Base-by-base conservation (phyloP, 2,888 invertebrate species). In the Dione vanillae region DNA sequence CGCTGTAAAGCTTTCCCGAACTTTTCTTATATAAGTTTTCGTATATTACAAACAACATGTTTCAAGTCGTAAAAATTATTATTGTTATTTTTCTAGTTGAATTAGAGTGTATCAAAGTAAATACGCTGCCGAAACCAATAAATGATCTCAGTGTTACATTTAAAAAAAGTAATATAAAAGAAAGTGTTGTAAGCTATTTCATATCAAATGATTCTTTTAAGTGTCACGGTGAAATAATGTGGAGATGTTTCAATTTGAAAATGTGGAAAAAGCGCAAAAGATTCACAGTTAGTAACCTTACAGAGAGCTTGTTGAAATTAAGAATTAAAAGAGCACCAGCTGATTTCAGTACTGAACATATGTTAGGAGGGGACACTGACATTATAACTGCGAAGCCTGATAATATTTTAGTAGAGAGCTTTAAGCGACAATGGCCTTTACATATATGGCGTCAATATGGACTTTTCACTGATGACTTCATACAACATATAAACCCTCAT, bases 401-500 rank as follows among this genome's bases (percentile, higher is more conserved):
- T 47, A 67, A 67, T 41, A 20, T 66, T 14, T 68, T 72, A 54
- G 66, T 74, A n/a, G 54, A 80, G 6, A 84, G 77, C 66, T 94
- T 94, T 67, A 88, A 88, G 72, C 77, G 83, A 59, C 79, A 71
- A 20, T 93, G 93, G 92, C 94, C 93, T 6, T 82, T 92, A 58
- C 79, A 88, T 5, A 77, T 85, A 45, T 95, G 95, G 95, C 88
- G 88, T 56, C 79, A 83, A 20, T 84, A 90, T 71, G 95, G 95
- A 1, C 85, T 94, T 72, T 95, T 95, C 78, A 86, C 88, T 0
- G 94, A 94, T 45, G 94, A 94, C 43, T 95, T 94, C 78, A 80
- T 95, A 72, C 76, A 87, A 40, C 81, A 89, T 59, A 95, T 96
- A 72, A 96, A 96, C 86, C 85, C 90, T 0, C 95, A 96, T 83